A percentile compares a stretch with the other conserved stretches of the same genome.
phyloP scores from a whole-genome alignment of 2,797 vertebrate species.

The Sebastes nivosus region DNA sequence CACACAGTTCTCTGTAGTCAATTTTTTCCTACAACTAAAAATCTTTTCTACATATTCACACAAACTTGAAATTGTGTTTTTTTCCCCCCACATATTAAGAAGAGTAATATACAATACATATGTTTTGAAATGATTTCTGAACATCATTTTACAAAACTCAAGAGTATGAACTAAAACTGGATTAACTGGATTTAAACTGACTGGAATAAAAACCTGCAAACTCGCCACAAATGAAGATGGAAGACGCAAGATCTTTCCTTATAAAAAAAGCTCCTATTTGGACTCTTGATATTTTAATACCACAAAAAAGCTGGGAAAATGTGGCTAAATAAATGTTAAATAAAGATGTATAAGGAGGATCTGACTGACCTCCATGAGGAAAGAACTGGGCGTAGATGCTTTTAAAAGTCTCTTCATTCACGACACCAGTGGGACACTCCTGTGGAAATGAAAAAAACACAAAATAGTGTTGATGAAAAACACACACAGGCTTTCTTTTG shows the following conservation, averaged over 20 bases:
- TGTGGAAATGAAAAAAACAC: constrained; percentile 59
- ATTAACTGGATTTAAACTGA: background rate
- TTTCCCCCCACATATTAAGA: background rate
- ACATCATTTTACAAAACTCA: background rate
- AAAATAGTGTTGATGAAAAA: background rate
- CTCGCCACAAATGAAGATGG: background rate
- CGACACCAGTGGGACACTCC: constrained; percentile 95
- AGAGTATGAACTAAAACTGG: background rate
- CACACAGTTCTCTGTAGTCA: background rate
- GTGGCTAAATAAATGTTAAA: background rate
- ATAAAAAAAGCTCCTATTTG: background rate
- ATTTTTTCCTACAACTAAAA: background rate
- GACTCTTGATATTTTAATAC: background rate
- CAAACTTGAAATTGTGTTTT: background rate
- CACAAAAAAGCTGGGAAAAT: background rate
- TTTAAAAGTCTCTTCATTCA: constrained; percentile 96
- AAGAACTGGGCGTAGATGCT: constrained; percentile 97
- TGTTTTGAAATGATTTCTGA: background rate
- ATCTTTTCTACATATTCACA: background rate
- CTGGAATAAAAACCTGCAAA: background rate
- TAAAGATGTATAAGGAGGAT: background rate
- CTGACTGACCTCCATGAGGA: constrained; percentile 93
- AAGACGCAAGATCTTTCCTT: background rate
- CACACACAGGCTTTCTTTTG: background rate
- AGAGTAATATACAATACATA: background rate